Evolutionary conservation across 1,140 invertebrate species (phyloP), one percentile per base, ranked within the genome.

Genomic region (Phymorhynchus buccinoides): DNA sequence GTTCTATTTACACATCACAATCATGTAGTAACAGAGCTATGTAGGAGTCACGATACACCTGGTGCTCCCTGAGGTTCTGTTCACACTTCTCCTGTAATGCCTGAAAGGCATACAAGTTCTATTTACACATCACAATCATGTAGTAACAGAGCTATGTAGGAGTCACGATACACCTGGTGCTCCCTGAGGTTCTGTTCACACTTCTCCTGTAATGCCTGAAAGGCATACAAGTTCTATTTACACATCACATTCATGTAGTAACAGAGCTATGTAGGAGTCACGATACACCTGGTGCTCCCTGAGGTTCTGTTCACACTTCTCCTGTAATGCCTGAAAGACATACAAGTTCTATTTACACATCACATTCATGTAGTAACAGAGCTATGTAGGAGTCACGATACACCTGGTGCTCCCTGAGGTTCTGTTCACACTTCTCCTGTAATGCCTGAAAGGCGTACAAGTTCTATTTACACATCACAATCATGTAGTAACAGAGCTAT

Each of bases 121-220:
- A 35, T 6, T 71, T 3, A 35, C 7, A 71, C 30, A 71, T 0
- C 0, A 2, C 14, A 62, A 22, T 62, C 22, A n/a, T n/a, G n/a
- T n/a, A n/a, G n/a, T n/a, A n/a, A n/a, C n/a, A n/a, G n/a, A n/a
- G n/a, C n/a, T n/a, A n/a, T n/a, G 83, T 90, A 92, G 41, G 87
- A 82, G 79, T 93, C 91, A 30, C 90, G 84, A 83, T 92, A 93
- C 16, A 88, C 85, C 87, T 96, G 95, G 89, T 96, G 96, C 90
- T 99, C 97, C 86, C 96, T 96, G 83, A 97, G 96, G 1, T 97
- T 96, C 92, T 96, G 97, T 0, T 96, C 94, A 1, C 97, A 97
- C 88, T 97, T 97, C 89, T 96, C 96, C 88, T 96, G 95, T 37
- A 98, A 89, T 90, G 96, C 96, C 93, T 96, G 92, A 81, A 81